A percentile compares a stretch with the other conserved stretches of the same genome.
These are phyloP conservation scores for Tragelaphus scriptus DNA, from an alignment of 2,113 vertebrate genomes.

Conservation along the genomic window DNA sequence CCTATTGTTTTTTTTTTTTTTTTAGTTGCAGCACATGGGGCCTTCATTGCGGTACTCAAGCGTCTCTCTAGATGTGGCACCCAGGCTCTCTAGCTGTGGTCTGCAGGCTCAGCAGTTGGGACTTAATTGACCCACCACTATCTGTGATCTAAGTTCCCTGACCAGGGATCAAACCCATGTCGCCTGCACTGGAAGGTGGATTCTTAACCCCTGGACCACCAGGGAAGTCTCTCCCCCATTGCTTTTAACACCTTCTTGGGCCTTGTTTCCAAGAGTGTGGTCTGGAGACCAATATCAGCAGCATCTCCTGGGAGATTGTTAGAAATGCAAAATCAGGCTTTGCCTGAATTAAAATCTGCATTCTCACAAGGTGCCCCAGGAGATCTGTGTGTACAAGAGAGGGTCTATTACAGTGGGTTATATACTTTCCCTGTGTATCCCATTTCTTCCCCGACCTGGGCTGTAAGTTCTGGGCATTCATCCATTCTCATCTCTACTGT, in stretches of 20 bases:
- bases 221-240: neutral
- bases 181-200: neutral
- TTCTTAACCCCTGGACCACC: neutral
- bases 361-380: neutral
- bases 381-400: too few species aligned
- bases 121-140: neutral
- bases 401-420: neutral
- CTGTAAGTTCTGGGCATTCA: neutral
- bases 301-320: neutral
- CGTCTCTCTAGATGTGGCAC: neutral
- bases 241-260: neutral
- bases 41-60: accelerated
- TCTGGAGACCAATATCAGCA: neutral
- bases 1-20: neutral
- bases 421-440: neutral
- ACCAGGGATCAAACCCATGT: neutral
- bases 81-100: neutral
- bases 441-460: neutral
- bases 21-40: neutral
- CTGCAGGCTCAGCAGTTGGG: neutral
- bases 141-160: neutral
- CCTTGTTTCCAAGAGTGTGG: neutral
- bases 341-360: neutral
- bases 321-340: neutral
- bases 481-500: neutral